A percentile compares a stretch with the other conserved stretches of the same genome.
phyloP scores from a whole-genome alignment of 2,888 invertebrate species.

The Rhagonycha fulva region DNA sequence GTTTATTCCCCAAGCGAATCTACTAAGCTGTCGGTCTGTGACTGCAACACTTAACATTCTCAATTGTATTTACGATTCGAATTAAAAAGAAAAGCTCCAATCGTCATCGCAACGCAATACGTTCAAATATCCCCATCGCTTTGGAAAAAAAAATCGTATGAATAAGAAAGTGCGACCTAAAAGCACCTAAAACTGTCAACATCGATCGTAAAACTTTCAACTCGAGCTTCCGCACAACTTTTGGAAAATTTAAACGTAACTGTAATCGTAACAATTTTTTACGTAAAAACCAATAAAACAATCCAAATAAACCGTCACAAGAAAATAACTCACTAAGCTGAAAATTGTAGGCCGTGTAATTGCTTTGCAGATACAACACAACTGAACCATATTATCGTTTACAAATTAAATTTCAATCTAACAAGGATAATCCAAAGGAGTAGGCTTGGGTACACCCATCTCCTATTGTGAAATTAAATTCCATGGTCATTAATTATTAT shows the following conservation, averaged over 20 bases:
- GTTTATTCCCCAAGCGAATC: slow-evolving; percentile 57
- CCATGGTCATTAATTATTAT: background rate
- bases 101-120: background rate
- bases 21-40: slow-evolving; percentile 51
- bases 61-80: slow-evolving; percentile 20
- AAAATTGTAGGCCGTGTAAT: slow-evolving; percentile 20
- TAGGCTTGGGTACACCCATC: background rate
- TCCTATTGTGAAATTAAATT: background rate
- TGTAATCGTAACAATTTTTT: slow-evolving; percentile 19
- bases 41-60: slow-evolving; percentile 24
- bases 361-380: slow-evolving; percentile 22
- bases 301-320: background rate
- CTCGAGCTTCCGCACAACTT: slow-evolving; percentile 51
- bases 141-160: slow-evolving; percentile 42
- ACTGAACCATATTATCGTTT: slow-evolving; percentile 16
- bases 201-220: slow-evolving; percentile 56
- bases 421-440: slow-evolving; percentile 24
- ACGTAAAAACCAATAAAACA: background rate
- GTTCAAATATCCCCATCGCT: slow-evolving; percentile 32
- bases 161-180: slow-evolving; percentile 46
- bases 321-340: background rate
- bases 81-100: background rate
- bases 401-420: slow-evolving; percentile 9
- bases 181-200: slow-evolving; percentile 56
- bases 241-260: slow-evolving; percentile 44